Conservation (phyloP, 2,888 invertebrate species). For the Monochamus alternatus region DNA sequence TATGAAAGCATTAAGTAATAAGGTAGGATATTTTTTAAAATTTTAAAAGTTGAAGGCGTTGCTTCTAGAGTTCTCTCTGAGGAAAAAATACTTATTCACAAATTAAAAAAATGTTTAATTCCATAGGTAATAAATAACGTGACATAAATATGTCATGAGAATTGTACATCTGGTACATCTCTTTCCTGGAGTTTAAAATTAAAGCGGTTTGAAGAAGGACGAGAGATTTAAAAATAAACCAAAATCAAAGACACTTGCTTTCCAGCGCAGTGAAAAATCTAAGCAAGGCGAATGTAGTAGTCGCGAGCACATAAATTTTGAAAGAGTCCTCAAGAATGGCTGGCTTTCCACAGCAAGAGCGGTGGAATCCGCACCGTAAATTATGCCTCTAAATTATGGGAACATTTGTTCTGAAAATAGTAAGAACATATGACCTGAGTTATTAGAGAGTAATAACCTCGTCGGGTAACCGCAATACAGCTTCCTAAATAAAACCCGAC, state of each 20-base stretch:
- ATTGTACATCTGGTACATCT: neutral
- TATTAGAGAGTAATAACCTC: constrained; percentile 54
- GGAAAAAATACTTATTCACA: too few species aligned
- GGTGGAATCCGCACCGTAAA: constrained; percentile 16
- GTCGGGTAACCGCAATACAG: constrained; percentile 43
- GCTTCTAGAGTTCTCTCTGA: too few species aligned
- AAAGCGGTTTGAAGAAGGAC: neutral
- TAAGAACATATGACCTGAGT: constrained; percentile 47
- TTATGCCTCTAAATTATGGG: constrained; percentile 35
- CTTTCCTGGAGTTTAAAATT: neutral
- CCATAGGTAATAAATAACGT: too few species aligned
- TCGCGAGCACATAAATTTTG: constrained; percentile 1
- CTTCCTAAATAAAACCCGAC: constrained; percentile 42
- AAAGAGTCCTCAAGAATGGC: constrained; percentile 4
- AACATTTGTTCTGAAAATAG: constrained; percentile 45
- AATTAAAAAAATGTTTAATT: too few species aligned
- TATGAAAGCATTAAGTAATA: too few species aligned
- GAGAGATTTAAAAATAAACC: neutral
- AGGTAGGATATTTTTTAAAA: too few species aligned
- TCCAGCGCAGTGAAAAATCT: neutral
- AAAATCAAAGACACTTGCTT: neutral
- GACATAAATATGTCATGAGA: neutral
- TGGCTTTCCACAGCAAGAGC: constrained; percentile 6
- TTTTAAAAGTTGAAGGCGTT: too few species aligned
- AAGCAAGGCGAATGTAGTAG: constrained; percentile 1